Conservation (phyloP, 2,888 invertebrate species). For the Chrysolina oricalcia region DNA sequence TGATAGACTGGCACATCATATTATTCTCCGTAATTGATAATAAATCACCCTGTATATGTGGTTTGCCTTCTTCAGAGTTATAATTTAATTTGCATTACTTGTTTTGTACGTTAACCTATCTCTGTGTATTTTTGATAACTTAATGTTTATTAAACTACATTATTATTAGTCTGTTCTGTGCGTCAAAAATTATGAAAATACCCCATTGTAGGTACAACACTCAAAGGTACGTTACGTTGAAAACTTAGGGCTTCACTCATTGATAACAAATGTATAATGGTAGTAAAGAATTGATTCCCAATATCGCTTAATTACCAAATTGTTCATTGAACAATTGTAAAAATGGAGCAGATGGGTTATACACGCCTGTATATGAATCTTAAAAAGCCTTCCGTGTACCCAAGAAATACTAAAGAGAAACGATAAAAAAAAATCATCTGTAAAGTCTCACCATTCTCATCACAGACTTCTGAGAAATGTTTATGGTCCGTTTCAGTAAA, state of each 20-base stretch:
- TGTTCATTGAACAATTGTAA: constrained; percentile 4
- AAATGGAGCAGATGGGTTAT: constrained; percentile 6
- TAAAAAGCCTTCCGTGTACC: not conserved
- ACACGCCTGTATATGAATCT: not conserved
- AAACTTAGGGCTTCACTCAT: not conserved
- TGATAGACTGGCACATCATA: no score
- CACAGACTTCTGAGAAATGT: constrained; percentile 33
- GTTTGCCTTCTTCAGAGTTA: no score
- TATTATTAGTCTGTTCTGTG: no score
- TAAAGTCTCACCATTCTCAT: constrained; percentile 18
- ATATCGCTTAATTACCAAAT: not conserved
- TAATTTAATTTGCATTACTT: no score
- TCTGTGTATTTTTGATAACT: no score
- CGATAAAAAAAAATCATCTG: constrained; percentile 21
- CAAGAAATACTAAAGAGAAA: constrained; percentile 3
- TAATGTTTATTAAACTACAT: no score
- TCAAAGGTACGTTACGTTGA: not conserved
- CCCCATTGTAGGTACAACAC: not conserved
- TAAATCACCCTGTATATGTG: no score
- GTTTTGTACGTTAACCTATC: no score
- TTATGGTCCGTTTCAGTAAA: constrained; percentile 31
- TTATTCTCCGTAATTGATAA: no score
- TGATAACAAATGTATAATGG: not conserved
- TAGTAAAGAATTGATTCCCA: not conserved
- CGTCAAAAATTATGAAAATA: no score